phyloP scores from a whole-genome alignment of 2,113 vertebrate genomes.

The Climacteris rufus region DNA sequence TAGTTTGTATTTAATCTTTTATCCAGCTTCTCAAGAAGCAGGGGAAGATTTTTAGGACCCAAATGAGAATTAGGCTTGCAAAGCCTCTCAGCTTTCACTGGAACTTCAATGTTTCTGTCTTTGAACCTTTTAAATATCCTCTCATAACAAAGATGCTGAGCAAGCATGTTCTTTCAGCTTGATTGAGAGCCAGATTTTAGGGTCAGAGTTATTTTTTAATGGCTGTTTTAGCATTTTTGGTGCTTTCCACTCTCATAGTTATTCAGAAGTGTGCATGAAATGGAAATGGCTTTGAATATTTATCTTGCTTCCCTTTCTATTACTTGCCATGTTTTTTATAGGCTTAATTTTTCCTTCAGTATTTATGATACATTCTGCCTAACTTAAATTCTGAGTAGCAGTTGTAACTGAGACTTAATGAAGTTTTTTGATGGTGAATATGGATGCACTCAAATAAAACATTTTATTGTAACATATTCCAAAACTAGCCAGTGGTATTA shows the following conservation, averaged over 20 bases:
- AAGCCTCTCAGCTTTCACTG: slow-evolving; percentile 7
- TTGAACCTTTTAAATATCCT: slow-evolving; percentile 22
- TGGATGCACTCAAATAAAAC: slow-evolving; percentile 3
- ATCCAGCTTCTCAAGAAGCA: neutral
- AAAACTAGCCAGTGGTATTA: neutral
- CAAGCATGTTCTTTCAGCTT: neutral
- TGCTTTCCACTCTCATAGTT: neutral
- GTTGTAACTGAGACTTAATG: slow-evolving; percentile 5
- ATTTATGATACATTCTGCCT: slow-evolving; percentile 4
- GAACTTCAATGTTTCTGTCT: neutral
- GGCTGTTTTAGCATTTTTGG: slow-evolving; percentile 4
- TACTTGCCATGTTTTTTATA: slow-evolving; percentile 26
- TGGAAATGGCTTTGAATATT: slow-evolving; percentile 49
- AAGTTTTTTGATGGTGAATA: slow-evolving; percentile 6
- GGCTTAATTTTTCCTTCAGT: slow-evolving; percentile 30
- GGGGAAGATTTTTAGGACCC: neutral
- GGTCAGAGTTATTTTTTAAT: slow-evolving; percentile 28
- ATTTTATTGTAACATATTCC: neutral
- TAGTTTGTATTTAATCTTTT: neutral
- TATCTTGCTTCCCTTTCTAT: slow-evolving; percentile 16
- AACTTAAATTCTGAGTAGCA: neutral
- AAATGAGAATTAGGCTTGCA: neutral
- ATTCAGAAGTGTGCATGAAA: slow-evolving; percentile 9
- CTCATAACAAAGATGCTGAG: slow-evolving; percentile 8
- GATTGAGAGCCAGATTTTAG: slow-evolving; percentile 25